These are phyloP conservation scores for Athalia cordata DNA, from an alignment of 2,888 invertebrate species.

Conservation along the genomic window DNA sequence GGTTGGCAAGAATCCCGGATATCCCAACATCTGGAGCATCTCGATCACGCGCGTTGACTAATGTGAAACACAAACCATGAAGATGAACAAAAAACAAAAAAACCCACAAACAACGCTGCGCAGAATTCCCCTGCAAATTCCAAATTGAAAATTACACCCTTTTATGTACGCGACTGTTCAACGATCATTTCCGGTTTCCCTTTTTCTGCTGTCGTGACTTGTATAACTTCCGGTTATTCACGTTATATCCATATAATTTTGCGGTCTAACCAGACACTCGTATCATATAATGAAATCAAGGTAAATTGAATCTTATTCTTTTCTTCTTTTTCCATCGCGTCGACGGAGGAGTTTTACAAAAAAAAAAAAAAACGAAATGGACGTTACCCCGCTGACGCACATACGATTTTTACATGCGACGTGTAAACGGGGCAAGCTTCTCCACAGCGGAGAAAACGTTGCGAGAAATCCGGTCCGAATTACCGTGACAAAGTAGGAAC, in stretches of 20 bases:
- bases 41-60: too few relatives aligned
- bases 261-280: not conserved
- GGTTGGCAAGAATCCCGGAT: conserved; percentile 10
- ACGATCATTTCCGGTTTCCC: conserved; percentile 11
- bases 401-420: too few relatives aligned
- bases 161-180: not conserved
- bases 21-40: conserved; percentile 7
- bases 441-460: not conserved
- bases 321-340: too few relatives aligned
- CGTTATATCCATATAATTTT: not conserved
- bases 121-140: not conserved
- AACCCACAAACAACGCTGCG: not conserved
- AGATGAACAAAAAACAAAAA: too few relatives aligned
- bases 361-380: too few relatives aligned
- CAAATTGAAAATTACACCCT: not conserved
- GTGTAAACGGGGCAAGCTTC: too few relatives aligned
- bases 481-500: conserved; percentile 32
- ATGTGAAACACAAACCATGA: too few relatives aligned
- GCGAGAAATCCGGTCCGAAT: conserved; percentile 14
- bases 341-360: too few relatives aligned
- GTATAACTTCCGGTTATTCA: conserved; percentile 15
- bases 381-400: too few relatives aligned
- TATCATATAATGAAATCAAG: too few relatives aligned
- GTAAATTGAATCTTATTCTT: too few relatives aligned
- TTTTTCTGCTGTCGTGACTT: not conserved